Percentiles rank a stretch among this genome's conserved stretches.
Evolutionary conservation across 1,140 invertebrate genomes (phyloP).

Genomic region (Scylla paramamosain): DNA sequence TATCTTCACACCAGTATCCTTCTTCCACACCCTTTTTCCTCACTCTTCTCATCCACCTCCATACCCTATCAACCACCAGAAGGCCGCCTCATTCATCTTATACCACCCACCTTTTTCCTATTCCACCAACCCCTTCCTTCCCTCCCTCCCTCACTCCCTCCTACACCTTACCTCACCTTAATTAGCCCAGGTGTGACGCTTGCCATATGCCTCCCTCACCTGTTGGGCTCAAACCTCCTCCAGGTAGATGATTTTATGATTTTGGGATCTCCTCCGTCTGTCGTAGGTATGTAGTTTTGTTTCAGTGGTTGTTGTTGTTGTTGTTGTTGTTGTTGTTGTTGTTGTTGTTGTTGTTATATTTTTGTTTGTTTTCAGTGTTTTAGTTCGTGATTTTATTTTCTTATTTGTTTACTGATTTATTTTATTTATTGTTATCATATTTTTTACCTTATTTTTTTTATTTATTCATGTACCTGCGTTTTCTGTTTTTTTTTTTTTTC

Average conservation of each 20-base stretch:
- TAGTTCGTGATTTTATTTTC: background rate
- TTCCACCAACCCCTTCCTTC: background rate
- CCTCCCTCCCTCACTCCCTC: background rate
- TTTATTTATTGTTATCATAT: background rate
- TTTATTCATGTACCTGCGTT: no score
- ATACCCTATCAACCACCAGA: background rate
- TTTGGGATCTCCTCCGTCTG: background rate
- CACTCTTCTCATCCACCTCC: no score
- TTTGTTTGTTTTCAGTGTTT: no score
- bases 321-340: no score
- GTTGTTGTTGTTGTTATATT: no score
- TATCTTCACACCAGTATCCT: background rate
- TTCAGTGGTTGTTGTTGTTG: no score
- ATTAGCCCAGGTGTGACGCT: conserved; percentile 18
- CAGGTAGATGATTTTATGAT: background rate
- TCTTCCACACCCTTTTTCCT: background rate
- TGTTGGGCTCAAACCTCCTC: background rate
- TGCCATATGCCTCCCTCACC: conserved; percentile 15
- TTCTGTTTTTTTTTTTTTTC: background rate
- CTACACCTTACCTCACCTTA: conserved; percentile 18
- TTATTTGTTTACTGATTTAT: background rate
- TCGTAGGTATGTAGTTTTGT: no score
- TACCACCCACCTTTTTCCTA: background rate
- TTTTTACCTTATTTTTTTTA: no score
- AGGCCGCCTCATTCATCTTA: no score